Evolutionary conservation across 1,140 invertebrate species (phyloP).

Genomic region (Telenomus remus): DNA sequence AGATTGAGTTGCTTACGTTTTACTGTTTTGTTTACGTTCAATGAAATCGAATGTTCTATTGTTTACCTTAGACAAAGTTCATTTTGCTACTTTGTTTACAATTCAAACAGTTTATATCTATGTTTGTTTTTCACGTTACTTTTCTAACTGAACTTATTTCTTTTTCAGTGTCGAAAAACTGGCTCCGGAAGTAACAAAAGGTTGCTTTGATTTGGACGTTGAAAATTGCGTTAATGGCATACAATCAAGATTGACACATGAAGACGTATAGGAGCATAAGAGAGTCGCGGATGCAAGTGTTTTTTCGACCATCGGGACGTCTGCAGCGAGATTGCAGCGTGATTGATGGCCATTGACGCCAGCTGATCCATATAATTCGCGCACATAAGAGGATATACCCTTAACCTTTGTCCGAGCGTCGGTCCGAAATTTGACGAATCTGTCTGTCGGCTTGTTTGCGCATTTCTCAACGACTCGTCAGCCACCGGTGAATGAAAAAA

Average conservation of each 20-base stretch:
- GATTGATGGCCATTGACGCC: slow-evolving; percentile 62
- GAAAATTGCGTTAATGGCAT: too few relatives aligned
- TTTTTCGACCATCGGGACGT: slow-evolving; percentile 34
- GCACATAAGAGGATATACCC: slow-evolving; percentile 58
- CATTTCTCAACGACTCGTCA: slow-evolving; percentile 49
- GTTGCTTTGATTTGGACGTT: too few relatives aligned
- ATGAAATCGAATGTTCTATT: too few relatives aligned
- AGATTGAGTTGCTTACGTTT: too few relatives aligned
- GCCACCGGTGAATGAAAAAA: slow-evolving; percentile 21
- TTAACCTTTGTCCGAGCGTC: slow-evolving; percentile 53
- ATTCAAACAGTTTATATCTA: background rate
- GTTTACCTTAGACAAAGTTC: too few relatives aligned
- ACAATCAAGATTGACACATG: slow-evolving; percentile 11
- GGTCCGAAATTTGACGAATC: slow-evolving; percentile 43
- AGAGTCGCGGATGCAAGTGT: too few relatives aligned
- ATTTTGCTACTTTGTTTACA: too few relatives aligned
- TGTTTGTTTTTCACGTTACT: too few relatives aligned
- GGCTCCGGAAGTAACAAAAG: too few relatives aligned
- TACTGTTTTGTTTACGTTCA: too few relatives aligned
- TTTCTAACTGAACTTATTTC: too few relatives aligned
- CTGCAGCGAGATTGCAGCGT: slow-evolving; percentile 48
- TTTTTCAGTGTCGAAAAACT: too few relatives aligned
- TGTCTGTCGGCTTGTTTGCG: slow-evolving; percentile 41
- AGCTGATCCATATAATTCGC: slow-evolving; percentile 63
- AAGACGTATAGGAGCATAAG: slow-evolving; percentile 18